A percentile compares a stretch with the other conserved stretches of the same genome.
phyloP scores from a whole-genome alignment of 2,113 vertebrate species.

The Stegastes partitus region DNA sequence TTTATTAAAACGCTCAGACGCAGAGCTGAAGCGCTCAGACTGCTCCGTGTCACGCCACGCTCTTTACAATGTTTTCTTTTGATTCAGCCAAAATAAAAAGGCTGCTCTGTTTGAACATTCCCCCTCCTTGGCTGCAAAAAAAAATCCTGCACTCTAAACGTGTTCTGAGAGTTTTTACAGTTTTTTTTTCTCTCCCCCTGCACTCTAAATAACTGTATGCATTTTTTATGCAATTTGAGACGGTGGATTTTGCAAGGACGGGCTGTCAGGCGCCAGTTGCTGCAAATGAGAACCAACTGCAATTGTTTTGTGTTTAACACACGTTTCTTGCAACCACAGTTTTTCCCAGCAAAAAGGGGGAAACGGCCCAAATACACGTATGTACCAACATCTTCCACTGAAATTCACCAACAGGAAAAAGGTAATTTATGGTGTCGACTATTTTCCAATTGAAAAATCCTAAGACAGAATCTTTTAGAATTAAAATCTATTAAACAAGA shows the following conservation, averaged over 20 bases:
- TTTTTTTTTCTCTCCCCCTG: neutral
- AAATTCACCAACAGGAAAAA: too few relatives aligned
- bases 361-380: neutral
- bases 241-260: conserved; percentile 6
- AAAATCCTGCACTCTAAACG: conserved; percentile 5
- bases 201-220: conserved; percentile 38
- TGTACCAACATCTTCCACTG: neutral
- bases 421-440: too few relatives aligned
- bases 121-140: neutral
- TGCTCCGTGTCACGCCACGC: neutral
- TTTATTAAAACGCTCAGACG: neutral
- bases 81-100: conserved; percentile 19
- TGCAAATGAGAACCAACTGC: conserved; percentile 57
- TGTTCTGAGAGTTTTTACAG: neutral
- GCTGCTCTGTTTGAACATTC: conserved; percentile 10
- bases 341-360: too few relatives aligned
- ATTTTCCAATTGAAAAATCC: too few relatives aligned
- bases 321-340: neutral
- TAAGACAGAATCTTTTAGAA: too few relatives aligned
- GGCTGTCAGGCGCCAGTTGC: conserved; percentile 54
- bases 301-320: conserved; percentile 32
- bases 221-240: conserved; percentile 60
- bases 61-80: conserved; percentile 16
- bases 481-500: too few relatives aligned
- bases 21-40: neutral